Evolutionary conservation across 2,797 vertebrate species (phyloP).

Genomic region (Liparis tanakae): DNA sequence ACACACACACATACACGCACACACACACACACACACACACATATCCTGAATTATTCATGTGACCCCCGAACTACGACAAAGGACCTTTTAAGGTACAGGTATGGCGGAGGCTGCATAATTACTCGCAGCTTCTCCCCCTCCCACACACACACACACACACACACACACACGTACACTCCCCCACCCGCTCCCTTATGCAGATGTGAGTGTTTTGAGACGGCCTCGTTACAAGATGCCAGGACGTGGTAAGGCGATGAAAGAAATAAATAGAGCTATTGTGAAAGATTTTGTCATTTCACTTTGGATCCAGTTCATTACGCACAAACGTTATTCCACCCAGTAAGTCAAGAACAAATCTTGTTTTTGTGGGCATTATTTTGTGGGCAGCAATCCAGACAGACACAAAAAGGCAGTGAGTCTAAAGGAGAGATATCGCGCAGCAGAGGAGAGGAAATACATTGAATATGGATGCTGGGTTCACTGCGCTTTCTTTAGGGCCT

Average conservation of each 20-base stretch:
- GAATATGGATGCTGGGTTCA: constrained; percentile 66
- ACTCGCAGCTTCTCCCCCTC: constrained; percentile 10
- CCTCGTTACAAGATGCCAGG: constrained; percentile 51
- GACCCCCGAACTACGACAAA: constrained; percentile 75
- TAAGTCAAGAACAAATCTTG: constrained; percentile 24
- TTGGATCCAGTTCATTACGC: constrained; percentile 37
- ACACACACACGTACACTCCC: background rate
- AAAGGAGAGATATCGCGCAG: constrained; percentile 43
- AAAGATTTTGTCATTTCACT: constrained; percentile 28
- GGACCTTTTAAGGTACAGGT: constrained; percentile 82
- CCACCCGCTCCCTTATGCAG: constrained; percentile 46
- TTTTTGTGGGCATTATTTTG: constrained; percentile 5
- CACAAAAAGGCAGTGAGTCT: constrained; percentile 29
- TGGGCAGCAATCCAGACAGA: constrained; percentile 31
- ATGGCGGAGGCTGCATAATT: constrained; percentile 70
- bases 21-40: constrained; percentile 28
- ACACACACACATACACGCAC: too few species aligned
- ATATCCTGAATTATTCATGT: constrained; percentile 84
- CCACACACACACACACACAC: background rate
- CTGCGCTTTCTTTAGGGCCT: constrained; percentile 61
- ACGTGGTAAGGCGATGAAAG: constrained; percentile 19
- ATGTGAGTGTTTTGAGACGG: constrained; percentile 59
- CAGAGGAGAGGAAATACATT: constrained; percentile 43
- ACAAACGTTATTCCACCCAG: constrained; percentile 25
- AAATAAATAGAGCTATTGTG: constrained; percentile 30